Base-by-base conservation (phyloP, 2,113 vertebrate genomes). In the Brachionichthys hirsutus region DNA sequence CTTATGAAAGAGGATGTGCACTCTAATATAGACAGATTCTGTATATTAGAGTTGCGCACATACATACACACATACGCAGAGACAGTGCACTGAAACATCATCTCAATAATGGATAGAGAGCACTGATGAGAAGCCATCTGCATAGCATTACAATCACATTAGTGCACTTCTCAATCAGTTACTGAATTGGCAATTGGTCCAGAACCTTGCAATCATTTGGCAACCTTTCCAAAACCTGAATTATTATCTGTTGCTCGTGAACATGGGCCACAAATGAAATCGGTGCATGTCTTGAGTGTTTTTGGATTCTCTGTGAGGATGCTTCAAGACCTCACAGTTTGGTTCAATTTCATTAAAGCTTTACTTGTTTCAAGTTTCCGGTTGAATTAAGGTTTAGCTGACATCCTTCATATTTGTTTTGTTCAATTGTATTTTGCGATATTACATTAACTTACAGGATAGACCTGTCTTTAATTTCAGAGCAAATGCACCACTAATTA, bases 101-200 rank as follows among this genome's bases (percentile, higher is more conserved):
- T 62, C 70, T 80, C 62, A 67, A 78, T 86, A 86, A 86, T 83
- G 74, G 62, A 72, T 60, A 79, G 70, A 81, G 67, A 69, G 66
- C 71, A 69, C 73, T 84, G 82, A 85, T 85, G 81, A 80, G 75
- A 70, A 64, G 53, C 82, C 67, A 84, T 83, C 76, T 83, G 75
- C 85, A 89, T 89, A 58, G 77, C 54, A 83, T 87, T 86, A 84
- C 70, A 81, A 83, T 85, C 62, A 73, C 68, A 87, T 83, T 82
- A 77, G 66, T 47, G 60, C n/a, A 40, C 57, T 78, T 82, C 82
- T 69, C 67, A 87, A 87, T 89, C 84, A 87, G 74, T 64, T 70
- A 67, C 63, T 51, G 62, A 76, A 83, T 82, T 84, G 77, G 63
- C 73, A 85, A 84, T 80, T 75, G 73, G 61, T 85, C 85, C 77